Evolutionary conservation across 2,888 invertebrate species (phyloP), one percentile per base, ranked within the genome.

Genomic region (Phrixothrix hirtus): DNA sequence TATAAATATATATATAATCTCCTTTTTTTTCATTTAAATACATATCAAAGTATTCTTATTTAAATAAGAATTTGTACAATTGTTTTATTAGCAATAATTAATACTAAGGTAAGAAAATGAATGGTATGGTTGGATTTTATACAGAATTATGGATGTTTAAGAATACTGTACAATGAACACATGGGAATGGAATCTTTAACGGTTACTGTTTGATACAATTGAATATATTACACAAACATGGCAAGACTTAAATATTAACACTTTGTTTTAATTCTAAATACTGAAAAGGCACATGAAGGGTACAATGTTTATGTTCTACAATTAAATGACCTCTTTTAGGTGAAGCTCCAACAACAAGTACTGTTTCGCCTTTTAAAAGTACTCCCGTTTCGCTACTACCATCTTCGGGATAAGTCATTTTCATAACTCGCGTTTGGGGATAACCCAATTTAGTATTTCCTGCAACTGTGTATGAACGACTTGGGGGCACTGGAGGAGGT

Each of bases 361-460:
- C 95, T 38, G 86, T 81, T 75, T 94, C 93, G 46, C 95, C 94
- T 75, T 90, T 88, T 67, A 87, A 81, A 49, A 89, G 73, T 37
- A 85, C 83, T 16, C 81, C 77, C 30, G 83, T 83, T 10, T 81
- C 81, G n/a, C 81, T 81, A 10, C 76, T 77, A 42, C 73, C 75
- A 47, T 79, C 81, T 56, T 77, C 76, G 62, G 88, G 87, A 79
- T 89, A 95, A 63, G 88, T 88, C 82, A 89, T 88, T 77, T 91
- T 91, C 89, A 95, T 92, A 50, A 90, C 81, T 70, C 95, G 84
- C 63, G 87, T 89, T 78, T 95, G 95, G 58, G 95, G 95, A 79
- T 95, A 95, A 64, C 91, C 89, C 61, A 94, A 79, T 78, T 94
- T 94, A 50, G 91, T 89, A 74, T 93, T 92, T 65, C 92, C 92